phyloP scores from a whole-genome alignment of 2,888 invertebrate species.

The Amiota minor region DNA sequence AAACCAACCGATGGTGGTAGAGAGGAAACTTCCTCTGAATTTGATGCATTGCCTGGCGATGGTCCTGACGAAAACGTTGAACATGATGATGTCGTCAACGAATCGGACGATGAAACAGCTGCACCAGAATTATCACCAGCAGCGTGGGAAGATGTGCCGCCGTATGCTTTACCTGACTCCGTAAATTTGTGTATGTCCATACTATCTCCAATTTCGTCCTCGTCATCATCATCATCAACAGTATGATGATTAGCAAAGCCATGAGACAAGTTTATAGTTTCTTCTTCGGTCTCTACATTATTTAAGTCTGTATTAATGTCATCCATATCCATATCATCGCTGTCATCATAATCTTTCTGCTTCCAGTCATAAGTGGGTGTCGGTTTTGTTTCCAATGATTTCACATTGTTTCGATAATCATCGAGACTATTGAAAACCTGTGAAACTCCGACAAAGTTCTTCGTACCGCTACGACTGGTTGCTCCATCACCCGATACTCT shows the following conservation, averaged over 20 bases:
- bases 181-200: slow-evolving; percentile 67
- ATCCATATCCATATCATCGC: neutral
- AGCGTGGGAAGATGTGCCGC: neutral
- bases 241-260: neutral
- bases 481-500: slow-evolving; percentile 9
- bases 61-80: slow-evolving; percentile 73
- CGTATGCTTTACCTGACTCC: slow-evolving; percentile 42
- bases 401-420: slow-evolving; percentile 75
- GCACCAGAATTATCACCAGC: slow-evolving; percentile 40
- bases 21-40: slow-evolving; percentile 61
- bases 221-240: slow-evolving; percentile 45
- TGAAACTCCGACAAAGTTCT: slow-evolving; percentile 75
- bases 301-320: neutral
- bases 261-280: neutral
- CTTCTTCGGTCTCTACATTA: neutral
- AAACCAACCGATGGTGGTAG: slow-evolving; percentile 37
- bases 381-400: slow-evolving; percentile 57
- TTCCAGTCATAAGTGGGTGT: slow-evolving; percentile 55
- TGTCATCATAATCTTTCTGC: slow-evolving; percentile 11
- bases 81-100: slow-evolving; percentile 72
- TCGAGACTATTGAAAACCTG: slow-evolving; percentile 80
- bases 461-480: slow-evolving; percentile 46
- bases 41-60: slow-evolving; percentile 64
- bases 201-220: slow-evolving; percentile 46
- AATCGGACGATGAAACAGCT: slow-evolving; percentile 64